These are phyloP conservation scores for Micromussa lordhowensis DNA, from an alignment of 92 coral and sea anemone genomes.

Conservation along the genomic window DNA sequence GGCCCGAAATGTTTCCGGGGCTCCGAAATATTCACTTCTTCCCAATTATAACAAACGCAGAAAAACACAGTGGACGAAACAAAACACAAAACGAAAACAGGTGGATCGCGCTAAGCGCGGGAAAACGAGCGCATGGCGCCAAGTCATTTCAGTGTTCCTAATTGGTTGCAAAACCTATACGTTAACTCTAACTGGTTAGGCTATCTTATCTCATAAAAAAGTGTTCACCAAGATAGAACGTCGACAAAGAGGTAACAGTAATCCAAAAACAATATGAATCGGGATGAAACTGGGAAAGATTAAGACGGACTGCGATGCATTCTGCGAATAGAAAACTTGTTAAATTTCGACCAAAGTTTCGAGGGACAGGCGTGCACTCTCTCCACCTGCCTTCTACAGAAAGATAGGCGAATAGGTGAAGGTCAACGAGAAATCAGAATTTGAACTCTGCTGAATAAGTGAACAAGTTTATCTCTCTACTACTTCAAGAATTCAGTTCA, in stretches of 20 bases:
- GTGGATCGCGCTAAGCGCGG: background rate
- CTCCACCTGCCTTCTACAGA: background rate
- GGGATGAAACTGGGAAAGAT: too few species aligned
- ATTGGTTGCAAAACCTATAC: background rate
- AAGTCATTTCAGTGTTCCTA: background rate
- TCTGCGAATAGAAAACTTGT: too few species aligned
- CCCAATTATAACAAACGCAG: background rate
- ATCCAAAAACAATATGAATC: too few species aligned
- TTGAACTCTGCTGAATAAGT: background rate
- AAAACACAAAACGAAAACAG: background rate
- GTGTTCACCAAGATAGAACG: too few species aligned
- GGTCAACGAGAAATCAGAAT: background rate
- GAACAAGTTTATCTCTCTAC: background rate
- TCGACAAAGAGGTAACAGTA: too few species aligned
- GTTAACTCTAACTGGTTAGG: too few species aligned
- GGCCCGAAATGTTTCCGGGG: too few species aligned
- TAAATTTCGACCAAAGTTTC: too few species aligned
- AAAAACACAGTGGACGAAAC: background rate
- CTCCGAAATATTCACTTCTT: background rate
- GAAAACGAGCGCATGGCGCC: background rate
- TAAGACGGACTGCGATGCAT: too few species aligned
- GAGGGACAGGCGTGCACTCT: background rate
- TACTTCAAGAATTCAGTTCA: background rate
- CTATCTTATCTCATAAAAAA: too few species aligned
- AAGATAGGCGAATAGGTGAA: background rate